These are phyloP conservation scores for Lithobates sylvaticus DNA, from an alignment of 2,797 vertebrate genomes.

Conservation along the genomic window DNA sequence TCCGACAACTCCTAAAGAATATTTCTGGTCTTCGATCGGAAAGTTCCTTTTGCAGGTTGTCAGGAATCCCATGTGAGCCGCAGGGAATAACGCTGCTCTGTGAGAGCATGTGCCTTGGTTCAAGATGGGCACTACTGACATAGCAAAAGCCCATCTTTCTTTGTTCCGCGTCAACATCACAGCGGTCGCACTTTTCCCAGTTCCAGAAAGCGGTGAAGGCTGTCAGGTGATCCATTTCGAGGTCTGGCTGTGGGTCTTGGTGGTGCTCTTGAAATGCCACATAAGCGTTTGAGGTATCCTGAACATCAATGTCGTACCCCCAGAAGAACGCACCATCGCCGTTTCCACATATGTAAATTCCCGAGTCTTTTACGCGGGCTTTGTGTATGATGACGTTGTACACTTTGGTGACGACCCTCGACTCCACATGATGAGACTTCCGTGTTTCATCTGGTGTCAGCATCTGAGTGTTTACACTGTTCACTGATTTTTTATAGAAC, in stretches of 20 bases:
- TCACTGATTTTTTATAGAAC: not conserved
- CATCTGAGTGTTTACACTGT: not conserved
- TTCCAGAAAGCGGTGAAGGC: not conserved
- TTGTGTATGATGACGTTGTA: not conserved
- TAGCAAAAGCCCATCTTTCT: not conserved
- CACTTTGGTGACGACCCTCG: not conserved
- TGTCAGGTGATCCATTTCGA: not conserved
- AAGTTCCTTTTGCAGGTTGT: not conserved
- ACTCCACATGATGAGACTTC: not conserved
- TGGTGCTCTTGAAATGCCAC: not conserved
- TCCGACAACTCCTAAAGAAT: not conserved
- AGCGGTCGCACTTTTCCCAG: not conserved
- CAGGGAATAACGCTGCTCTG: not conserved
- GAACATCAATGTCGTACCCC: not conserved
- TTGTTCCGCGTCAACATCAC: not conserved
- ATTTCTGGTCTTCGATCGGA: not conserved
- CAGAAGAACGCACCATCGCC: not conserved
- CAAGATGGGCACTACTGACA: not conserved
- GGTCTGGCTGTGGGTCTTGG: not conserved
- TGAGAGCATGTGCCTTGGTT: not conserved
- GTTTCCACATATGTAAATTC: not conserved
- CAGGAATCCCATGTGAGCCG: not conserved
- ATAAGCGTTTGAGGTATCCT: not conserved
- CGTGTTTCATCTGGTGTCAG: not conserved
- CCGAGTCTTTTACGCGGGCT: not conserved